A percentile compares a stretch with the other conserved stretches of the same genome.
These are phyloP conservation scores for Dynastes maya DNA, from an alignment of 2,888 invertebrate genomes.

Conservation along the genomic window DNA sequence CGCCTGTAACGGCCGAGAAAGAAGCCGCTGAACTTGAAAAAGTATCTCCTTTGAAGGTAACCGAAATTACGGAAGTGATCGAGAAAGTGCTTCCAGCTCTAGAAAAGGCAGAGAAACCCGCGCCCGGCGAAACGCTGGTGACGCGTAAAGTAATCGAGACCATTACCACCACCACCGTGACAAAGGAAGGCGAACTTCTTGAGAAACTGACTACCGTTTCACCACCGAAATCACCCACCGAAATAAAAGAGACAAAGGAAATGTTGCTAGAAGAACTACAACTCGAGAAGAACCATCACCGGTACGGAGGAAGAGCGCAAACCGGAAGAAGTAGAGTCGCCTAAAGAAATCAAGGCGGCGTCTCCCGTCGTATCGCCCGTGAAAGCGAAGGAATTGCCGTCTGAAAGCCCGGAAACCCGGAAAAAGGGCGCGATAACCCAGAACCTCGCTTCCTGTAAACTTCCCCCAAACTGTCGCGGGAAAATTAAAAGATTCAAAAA, in stretches of 20 bases:
- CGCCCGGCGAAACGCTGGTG: not conserved
- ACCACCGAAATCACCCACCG: not conserved
- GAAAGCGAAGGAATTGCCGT: slow-evolving; percentile 10
- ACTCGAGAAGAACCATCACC: not conserved
- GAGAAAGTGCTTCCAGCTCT: not conserved
- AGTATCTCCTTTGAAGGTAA: not conserved
- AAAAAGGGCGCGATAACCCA: not conserved
- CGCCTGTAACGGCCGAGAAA: slow-evolving; percentile 9
- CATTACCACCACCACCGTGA: not conserved
- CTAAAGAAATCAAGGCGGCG: not conserved
- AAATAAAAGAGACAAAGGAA: not conserved
- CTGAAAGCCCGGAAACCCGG: not conserved
- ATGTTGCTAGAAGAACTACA: not conserved
- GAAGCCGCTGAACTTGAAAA: not conserved
- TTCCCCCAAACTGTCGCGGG: not conserved
- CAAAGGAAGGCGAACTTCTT: not conserved
- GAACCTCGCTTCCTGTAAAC: too few species aligned
- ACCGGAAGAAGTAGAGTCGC: not conserved
- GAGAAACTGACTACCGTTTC: not conserved
- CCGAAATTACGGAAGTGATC: not conserved
- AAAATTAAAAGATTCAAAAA: not conserved
- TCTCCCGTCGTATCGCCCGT: not conserved
- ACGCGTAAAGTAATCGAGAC: slow-evolving; percentile 19
- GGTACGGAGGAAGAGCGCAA: not conserved
- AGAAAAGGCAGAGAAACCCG: not conserved